These are phyloP conservation scores for Oncorhynchus keta DNA, from an alignment of 2,113 vertebrate genomes.

Conservation along the genomic window DNA sequence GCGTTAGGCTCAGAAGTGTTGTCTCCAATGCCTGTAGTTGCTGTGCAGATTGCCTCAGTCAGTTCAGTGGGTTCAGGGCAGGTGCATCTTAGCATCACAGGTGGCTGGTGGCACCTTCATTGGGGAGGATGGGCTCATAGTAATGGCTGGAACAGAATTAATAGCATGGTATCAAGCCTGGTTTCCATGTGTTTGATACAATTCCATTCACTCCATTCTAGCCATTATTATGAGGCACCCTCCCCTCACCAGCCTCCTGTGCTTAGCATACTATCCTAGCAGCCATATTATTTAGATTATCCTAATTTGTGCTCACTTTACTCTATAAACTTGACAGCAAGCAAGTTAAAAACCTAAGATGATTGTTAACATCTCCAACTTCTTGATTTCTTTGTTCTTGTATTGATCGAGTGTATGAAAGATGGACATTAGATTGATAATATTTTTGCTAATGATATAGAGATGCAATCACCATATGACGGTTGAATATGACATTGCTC, in stretches of 20 bases:
- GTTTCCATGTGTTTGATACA: no score
- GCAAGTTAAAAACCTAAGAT: not conserved
- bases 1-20: slow-evolving; percentile 48
- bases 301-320: not conserved
- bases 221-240: no score
- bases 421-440: not conserved
- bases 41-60: slow-evolving; percentile 44
- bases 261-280: not conserved
- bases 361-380: not conserved
- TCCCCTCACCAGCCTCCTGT: no score
- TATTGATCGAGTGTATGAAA: not conserved
- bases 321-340: not conserved
- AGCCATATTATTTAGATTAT: not conserved
- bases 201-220: no score
- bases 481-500: not conserved
- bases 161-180: no score
- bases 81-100: not conserved
- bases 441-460: no score
- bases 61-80: not conserved
- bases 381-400: not conserved
- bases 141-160: no score
- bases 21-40: slow-evolving; percentile 42
- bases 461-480: no score
- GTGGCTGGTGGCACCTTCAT: no score
- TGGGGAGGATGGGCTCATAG: no score